Base-by-base conservation (phyloP, 1,140 invertebrate species). In the Metopolophium dirhodum region DNA sequence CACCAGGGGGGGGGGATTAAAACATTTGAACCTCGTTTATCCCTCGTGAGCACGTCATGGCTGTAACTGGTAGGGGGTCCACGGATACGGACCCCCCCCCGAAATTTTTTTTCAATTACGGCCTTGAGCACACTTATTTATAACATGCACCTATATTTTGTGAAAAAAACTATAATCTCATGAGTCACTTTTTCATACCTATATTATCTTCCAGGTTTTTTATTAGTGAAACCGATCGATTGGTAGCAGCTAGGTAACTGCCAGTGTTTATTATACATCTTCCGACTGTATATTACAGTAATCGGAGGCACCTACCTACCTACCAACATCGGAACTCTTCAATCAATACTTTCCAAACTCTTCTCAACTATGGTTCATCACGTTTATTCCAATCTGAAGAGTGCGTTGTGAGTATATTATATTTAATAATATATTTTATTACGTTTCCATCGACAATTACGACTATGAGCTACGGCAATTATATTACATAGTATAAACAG, bases 301-400 rank as follows among this genome's bases (percentile, higher is more conserved):
- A 68, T 68, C 14, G 61, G 6, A 68, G 30, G 30, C 30, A n/a
- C 4, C 14, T 68, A 68, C 9, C 26, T 68, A 68, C 11, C 61
- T 68, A n/a, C 30, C 14, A n/a, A n/a, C 61, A n/a, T 68, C 30
- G 30, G 61, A 68, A 68, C 30, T n/a, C 30, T n/a, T n/a, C n/a
- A 68, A n/a, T n/a, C 30, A 68, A 68, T 68, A 68, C 30, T 68
- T 68, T 68, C 30, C 61, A 68, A n/a, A 68, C 11, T 68, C 61
- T 88, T 86, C 85, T 86, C 85, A 88, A 88, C 86, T 8, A 88
- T 88, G 86, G 47, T 35, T 7, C 47, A 51, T 51, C 47, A 51
- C 35, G n/a, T 35, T 35, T n/a, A 35, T 35, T 51, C 14, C n/a
- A n/a, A n/a, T 35, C 30, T 88, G 6, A 88, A 49, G 86, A n/a